Base-by-base conservation (phyloP, 23 tunicate genomes). In the Clavelina lepadiformis region DNA sequence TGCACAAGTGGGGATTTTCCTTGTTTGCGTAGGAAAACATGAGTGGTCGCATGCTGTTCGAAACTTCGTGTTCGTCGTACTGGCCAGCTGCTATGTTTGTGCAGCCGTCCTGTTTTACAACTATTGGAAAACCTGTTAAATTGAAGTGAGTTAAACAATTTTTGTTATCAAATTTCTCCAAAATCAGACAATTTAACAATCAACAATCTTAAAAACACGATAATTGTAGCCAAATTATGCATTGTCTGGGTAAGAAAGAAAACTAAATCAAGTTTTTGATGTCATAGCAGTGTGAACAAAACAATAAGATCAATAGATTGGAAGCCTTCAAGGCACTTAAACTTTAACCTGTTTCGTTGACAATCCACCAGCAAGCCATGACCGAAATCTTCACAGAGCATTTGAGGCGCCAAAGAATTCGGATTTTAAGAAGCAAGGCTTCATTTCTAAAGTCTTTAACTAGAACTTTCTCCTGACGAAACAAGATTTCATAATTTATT, bases 321-420 rank as follows among this genome's bases (percentile, higher is more conserved):
- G n/a, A n/a, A n/a, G n/a, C n/a, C n/a, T n/a, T n/a, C n/a, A n/a
- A n/a, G n/a, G n/a, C n/a, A n/a, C n/a, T 3, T 13, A 44, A 15
- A 3, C 23, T 25, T 33, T 32, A 28, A 89, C 99, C 94, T 47
- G 99, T 94, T 65, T 87, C 82, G 56, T 94, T 94, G 41, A 85
- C 91, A 13, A 94, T 82, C 99, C 99, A 94, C 69, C 86, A 94
- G 63, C 95, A 80, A 8, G 99, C 91, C 89, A 75, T 81, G 46
- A 94, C 50, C 0, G 95, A 80, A 11, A 94, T 69, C 29, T 69
- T 69, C 18, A 94, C 88, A 5, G 84, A 79, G 46, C 95, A 88
- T 37, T 75, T 80, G 34, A 80, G 52, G 18, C 89, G 62, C 97
- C 97, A 89, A 0, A 82, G 46, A 7, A 94, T 70, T 1, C 99